These are phyloP conservation scores for Acronicta psi DNA, from an alignment of 2,888 invertebrate species.

Conservation along the genomic window DNA sequence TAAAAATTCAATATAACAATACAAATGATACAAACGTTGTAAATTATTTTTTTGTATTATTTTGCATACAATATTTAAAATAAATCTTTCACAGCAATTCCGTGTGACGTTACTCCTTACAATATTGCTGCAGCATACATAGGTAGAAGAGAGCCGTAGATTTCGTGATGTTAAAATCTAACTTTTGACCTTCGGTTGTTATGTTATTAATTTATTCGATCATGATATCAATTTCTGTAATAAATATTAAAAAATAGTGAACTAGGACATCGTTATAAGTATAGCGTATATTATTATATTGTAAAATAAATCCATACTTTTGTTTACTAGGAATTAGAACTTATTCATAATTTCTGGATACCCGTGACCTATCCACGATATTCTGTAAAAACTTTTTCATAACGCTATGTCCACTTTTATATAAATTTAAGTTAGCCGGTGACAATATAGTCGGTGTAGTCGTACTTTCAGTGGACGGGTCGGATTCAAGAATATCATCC, in stretches of 20 bases:
- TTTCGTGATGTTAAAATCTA: no score
- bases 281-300: no score
- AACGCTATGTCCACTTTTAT: slow-evolving; percentile 66
- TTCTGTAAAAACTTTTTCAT: slow-evolving; percentile 74
- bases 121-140: no score
- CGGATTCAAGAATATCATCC: slow-evolving; percentile 81
- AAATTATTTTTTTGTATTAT: no score
- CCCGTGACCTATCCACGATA: slow-evolving; percentile 57
- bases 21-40: no score
- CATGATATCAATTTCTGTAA: slow-evolving; percentile 35
- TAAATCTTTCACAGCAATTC: no score
- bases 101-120: no score
- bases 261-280: no score
- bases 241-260: slow-evolving; percentile 1
- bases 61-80: no score
- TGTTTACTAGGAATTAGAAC: background rate
- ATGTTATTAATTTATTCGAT: slow-evolving; percentile 10
- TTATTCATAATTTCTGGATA: slow-evolving; percentile 33
- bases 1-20: background rate
- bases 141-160: no score
- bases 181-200: no score
- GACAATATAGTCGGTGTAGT: slow-evolving; percentile 58
- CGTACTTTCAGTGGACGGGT: slow-evolving; percentile 69
- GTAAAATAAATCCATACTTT: slow-evolving; percentile 4
- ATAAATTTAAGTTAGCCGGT: slow-evolving; percentile 64